Evolutionary conservation across 1,140 invertebrate species (phyloP).

Genomic region (Orius insidiosus): DNA sequence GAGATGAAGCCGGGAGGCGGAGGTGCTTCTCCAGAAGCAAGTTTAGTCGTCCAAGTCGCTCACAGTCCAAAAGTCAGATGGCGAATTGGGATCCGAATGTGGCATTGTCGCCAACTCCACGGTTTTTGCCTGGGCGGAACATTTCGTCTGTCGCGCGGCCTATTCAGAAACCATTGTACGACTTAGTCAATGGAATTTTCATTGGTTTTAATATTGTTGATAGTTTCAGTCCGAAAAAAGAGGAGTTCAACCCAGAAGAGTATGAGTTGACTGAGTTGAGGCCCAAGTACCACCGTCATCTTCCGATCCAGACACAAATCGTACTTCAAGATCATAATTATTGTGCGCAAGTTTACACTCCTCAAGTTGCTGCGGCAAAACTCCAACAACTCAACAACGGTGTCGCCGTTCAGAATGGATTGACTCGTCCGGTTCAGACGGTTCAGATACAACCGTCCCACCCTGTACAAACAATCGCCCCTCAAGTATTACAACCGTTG

Average conservation of each 20-base stretch:
- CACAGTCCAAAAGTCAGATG: neutral
- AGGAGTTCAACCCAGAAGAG: neutral
- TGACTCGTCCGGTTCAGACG: too few species aligned
- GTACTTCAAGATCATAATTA: too few species aligned
- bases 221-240: neutral
- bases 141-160: slow-evolving; percentile 19
- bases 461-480: too few species aligned
- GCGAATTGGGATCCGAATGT: too few species aligned
- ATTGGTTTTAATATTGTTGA: neutral
- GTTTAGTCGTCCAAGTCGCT: slow-evolving; percentile 7
- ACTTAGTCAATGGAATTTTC: too few species aligned
- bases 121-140: slow-evolving; percentile 16
- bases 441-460: too few species aligned
- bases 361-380: too few species aligned
- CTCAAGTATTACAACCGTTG: neutral
- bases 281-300: neutral
- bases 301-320: too few species aligned
- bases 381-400: too few species aligned
- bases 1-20: slow-evolving; percentile 8
- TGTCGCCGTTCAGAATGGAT: too few species aligned
- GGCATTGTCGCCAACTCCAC: slow-evolving; percentile 11
- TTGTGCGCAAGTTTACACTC: too few species aligned
- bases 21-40: neutral
- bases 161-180: slow-evolving; percentile 7
- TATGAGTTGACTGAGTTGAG: neutral